phyloP scores from a whole-genome alignment of 2,888 invertebrate species.

The Neocrepidodera transversa region DNA sequence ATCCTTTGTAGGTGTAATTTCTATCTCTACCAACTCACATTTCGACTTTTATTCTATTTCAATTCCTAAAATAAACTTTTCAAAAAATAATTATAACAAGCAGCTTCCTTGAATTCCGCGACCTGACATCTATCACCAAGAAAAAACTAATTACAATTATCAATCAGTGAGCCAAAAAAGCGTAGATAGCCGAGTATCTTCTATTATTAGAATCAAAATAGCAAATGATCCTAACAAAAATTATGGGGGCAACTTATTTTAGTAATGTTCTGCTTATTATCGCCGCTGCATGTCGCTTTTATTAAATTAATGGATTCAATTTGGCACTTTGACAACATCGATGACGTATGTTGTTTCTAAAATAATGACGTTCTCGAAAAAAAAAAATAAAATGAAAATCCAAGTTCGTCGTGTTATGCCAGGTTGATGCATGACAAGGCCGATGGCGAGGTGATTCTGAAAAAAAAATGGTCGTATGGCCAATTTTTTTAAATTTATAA shows the following conservation, averaged over 20 bases:
- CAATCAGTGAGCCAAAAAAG: not conserved
- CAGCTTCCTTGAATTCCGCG: not conserved
- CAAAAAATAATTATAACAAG: not conserved
- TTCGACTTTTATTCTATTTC: too few species aligned
- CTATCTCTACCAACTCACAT: too few species aligned
- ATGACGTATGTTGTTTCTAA: conserved; percentile 26
- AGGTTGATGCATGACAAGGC: conserved; percentile 24
- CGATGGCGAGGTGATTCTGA: conserved; percentile 1
- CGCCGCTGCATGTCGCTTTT: conserved; percentile 24
- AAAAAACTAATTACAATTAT: not conserved
- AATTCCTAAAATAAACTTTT: not conserved
- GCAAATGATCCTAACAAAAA: conserved; percentile 16
- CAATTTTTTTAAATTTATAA: too few species aligned
- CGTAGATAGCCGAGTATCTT: not conserved
- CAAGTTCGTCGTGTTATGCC: conserved; percentile 20
- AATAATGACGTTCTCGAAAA: conserved; percentile 29
- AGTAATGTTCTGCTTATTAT: conserved; percentile 18
- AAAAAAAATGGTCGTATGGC: too few species aligned
- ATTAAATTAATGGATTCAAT: conserved; percentile 26
- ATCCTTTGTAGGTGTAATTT: too few species aligned
- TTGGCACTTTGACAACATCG: conserved; percentile 26
- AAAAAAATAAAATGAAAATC: conserved; percentile 11
- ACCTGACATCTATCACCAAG: not conserved
- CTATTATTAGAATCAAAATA: conserved; percentile 12
- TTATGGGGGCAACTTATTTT: conserved; percentile 19